phyloP scores from a whole-genome alignment of 2,888 invertebrate genomes.

The Pasiphila rectangulata region DNA sequence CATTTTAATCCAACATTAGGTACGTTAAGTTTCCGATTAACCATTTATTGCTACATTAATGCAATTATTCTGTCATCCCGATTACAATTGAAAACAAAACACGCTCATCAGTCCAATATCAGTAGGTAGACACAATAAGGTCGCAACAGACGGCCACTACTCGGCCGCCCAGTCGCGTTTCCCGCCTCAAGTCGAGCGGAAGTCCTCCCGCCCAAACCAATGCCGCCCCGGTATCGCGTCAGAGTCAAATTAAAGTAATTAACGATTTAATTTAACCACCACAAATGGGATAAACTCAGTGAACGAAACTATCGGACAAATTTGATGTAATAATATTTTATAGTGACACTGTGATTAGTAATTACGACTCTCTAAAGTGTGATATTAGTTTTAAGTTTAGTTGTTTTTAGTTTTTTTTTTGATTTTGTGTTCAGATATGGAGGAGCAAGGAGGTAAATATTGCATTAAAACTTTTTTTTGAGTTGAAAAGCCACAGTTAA shows the following conservation, averaged over 20 bases:
- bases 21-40: too few relatives aligned
- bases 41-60: too few relatives aligned
- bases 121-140: too few relatives aligned
- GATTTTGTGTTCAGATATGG: conserved; percentile 52
- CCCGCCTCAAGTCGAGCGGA: conserved; percentile 23
- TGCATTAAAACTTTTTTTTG: conserved; percentile 16
- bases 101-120: too few relatives aligned
- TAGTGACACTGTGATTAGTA: conserved; percentile 33
- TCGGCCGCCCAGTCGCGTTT: conserved; percentile 20
- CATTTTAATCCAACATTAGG: too few relatives aligned
- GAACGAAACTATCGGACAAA: neutral
- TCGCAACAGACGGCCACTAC: too few relatives aligned
- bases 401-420: conserved; percentile 39
- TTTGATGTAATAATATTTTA: conserved; percentile 9
- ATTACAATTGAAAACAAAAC: too few relatives aligned
- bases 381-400: conserved; percentile 69
- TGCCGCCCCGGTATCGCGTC: conserved; percentile 61
- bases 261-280: conserved; percentile 19
- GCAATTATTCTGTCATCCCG: too few relatives aligned
- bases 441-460: conserved; percentile 65
- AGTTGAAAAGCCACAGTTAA: too few relatives aligned
- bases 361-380: conserved; percentile 47
- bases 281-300: conserved; percentile 64
- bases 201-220: conserved; percentile 36
- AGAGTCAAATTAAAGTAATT: conserved; percentile 68